Evolutionary conservation across 2,888 invertebrate genomes (phyloP), one percentile per base, ranked within the genome.

Genomic region (Geophilus truncorum): DNA sequence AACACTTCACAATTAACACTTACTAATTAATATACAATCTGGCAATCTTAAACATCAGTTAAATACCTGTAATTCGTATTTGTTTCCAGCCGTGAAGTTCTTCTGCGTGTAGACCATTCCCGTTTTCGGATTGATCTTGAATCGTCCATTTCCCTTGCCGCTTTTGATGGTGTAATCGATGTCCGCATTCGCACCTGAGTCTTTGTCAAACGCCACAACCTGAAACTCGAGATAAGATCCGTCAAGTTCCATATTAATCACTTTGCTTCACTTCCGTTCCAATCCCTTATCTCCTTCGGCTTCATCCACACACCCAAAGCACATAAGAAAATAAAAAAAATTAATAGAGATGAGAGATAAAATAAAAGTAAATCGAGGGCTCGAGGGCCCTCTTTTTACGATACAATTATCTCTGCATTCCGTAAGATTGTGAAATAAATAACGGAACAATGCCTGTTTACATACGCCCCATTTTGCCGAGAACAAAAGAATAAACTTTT

Each of bases 101-200:
- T 91, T 91, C 83, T 92, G 91, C 75, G 93, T 92, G 87, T 92
- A 93, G 81, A 97, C 91, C 85, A 94, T 91, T 15, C 97, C 97
- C 12, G 93, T 93, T 84, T 89, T 88, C 23, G 93, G 92, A 88
- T 95, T 92, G 83, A 97, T 93, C 83, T 92, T 92, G 88, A 97
- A 94, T 86, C 92, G 91, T 32, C 93, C 92, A 84, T 92, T 92
- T 79, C 93, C 93, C 83, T 92, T 90, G 15, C 94, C 94, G 15
- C 93, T 92, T 86, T 92, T 92, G 78, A 92, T 84, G 79, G 92
- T 91, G 90, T 96, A 97, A 25, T 91, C 91, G 83, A 97, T 91
- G 84, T 92, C 91, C 4, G 85, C 94, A 89, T 96, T 96, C 81
- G 90, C 90, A 25, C 91, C 92, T 82, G 93, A 92, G 87, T 97